phyloP scores from a whole-genome alignment of 2,888 invertebrate genomes.

The Syrphus vitripennis region DNA sequence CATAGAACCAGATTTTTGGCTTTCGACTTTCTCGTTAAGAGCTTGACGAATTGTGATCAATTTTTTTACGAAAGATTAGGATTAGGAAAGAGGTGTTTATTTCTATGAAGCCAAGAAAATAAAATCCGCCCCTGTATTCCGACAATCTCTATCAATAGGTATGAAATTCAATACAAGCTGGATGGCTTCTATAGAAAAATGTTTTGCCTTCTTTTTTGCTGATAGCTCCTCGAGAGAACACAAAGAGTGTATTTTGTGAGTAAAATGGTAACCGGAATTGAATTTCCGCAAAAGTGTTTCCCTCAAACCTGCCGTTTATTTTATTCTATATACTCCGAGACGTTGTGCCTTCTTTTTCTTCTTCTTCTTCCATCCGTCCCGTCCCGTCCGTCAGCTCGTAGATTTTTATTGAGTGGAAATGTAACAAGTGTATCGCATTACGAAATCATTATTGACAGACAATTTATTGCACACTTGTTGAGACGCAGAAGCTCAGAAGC shows the following conservation, averaged over 20 bases:
- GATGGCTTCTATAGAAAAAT: constrained; percentile 41
- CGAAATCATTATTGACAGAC: constrained; percentile 74
- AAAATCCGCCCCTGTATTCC: not conserved
- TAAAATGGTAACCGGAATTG: constrained; percentile 71
- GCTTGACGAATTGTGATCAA: too few species aligned
- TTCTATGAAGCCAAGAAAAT: not conserved
- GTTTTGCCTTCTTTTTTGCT: constrained; percentile 26
- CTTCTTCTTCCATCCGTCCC: not conserved
- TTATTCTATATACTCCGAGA: constrained; percentile 20
- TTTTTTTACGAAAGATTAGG: too few species aligned
- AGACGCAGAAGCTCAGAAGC: constrained; percentile 30
- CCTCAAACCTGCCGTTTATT: constrained; percentile 63
- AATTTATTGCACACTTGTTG: constrained; percentile 74
- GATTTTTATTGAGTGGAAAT: constrained; percentile 72
- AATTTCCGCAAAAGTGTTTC: constrained; percentile 70
- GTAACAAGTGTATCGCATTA: constrained; percentile 75
- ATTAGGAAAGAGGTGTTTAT: too few species aligned
- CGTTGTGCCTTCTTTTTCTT: constrained; percentile 51
- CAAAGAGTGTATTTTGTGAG: constrained; percentile 51
- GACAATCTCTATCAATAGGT: constrained; percentile 24
- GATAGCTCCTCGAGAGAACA: not conserved
- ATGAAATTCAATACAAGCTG: constrained; percentile 63
- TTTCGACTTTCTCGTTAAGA: too few species aligned
- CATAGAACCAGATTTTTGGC: too few species aligned
- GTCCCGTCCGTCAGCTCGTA: constrained; percentile 63